These are phyloP conservation scores for Actinopyga echinites DNA, from an alignment of 53 echinoderm and acorn worm species.

Conservation along the genomic window DNA sequence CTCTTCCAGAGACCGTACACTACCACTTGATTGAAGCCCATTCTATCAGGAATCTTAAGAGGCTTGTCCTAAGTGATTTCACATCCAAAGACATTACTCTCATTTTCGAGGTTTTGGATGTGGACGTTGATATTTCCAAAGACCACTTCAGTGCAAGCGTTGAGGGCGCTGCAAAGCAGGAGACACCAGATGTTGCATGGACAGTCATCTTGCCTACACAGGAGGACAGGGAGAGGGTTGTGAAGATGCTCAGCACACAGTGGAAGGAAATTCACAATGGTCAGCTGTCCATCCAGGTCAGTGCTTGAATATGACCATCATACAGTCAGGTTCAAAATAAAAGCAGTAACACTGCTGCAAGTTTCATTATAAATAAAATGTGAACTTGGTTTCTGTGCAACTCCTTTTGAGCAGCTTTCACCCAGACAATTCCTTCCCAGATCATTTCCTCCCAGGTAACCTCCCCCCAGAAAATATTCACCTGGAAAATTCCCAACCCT, in stretches of 20 bases:
- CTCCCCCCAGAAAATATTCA: too few relatives aligned
- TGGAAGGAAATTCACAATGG: conserved; percentile 78
- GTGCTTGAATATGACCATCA: conserved; percentile 42
- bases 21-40: conserved; percentile 69
- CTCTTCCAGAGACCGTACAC: conserved; percentile 81
- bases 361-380: too few relatives aligned
- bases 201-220: conserved; percentile 76
- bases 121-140: conserved; percentile 86
- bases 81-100: conserved; percentile 83
- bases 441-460: too few relatives aligned
- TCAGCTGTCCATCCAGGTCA: conserved; percentile 88
- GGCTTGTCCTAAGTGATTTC: conserved; percentile 87
- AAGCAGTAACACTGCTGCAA: too few relatives aligned
- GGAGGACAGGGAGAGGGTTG: conserved; percentile 87
- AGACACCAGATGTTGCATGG: conserved; percentile 79
- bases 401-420: too few relatives aligned
- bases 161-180: conserved; percentile 43
- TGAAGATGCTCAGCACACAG: conserved; percentile 85
- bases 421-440: too few relatives aligned
- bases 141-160: conserved; percentile 74
- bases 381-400: too few relatives aligned
- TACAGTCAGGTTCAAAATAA: too few relatives aligned
- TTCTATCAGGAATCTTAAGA: conserved; percentile 64
- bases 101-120: conserved; percentile 89
- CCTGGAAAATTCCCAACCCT: too few relatives aligned